These are phyloP conservation scores for Smutsia temminckii DNA, from an alignment of 2,797 vertebrate genomes.

Conservation along the genomic window DNA sequence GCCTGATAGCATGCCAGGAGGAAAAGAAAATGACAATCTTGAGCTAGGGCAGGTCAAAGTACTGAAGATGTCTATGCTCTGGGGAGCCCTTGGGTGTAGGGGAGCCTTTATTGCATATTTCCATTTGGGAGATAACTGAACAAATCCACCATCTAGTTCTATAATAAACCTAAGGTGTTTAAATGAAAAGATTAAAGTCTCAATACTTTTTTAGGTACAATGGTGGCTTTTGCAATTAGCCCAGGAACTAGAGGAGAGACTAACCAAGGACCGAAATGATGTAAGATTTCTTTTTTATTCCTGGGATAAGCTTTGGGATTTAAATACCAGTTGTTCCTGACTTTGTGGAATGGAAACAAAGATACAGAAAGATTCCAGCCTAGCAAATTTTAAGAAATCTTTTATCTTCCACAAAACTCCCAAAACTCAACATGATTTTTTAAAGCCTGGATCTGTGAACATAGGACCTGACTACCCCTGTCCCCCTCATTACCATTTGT, in stretches of 20 bases:
- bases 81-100: not conserved
- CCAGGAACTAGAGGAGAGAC: constrained; percentile 95
- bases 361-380: constrained; percentile 6
- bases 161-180: not conserved
- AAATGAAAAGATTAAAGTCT: constrained; percentile 42
- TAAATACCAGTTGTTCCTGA: constrained; percentile 31
- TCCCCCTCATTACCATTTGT: not conserved
- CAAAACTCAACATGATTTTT: not conserved
- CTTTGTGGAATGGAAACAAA: constrained; percentile 10
- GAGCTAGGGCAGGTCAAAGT: not conserved
- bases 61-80: not conserved
- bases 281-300: constrained; percentile 85
- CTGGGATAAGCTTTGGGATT: constrained; percentile 42
- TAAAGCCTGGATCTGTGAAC: not conserved
- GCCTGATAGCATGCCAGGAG: not conserved
- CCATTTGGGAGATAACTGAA: not conserved
- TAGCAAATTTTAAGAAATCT: constrained; percentile 16
- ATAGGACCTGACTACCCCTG: not conserved
- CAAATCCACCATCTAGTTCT: not conserved
- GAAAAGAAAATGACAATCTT: constrained; percentile 21
- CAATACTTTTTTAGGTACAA: constrained; percentile 88
- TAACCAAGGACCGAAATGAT: constrained; percentile 92
- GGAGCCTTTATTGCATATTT: not conserved
- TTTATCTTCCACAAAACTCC: constrained; percentile 1
- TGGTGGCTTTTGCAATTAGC: constrained; percentile 96